Evolutionary conservation across 2,113 vertebrate genomes (phyloP).

Genomic region (Caracal caracal): DNA sequence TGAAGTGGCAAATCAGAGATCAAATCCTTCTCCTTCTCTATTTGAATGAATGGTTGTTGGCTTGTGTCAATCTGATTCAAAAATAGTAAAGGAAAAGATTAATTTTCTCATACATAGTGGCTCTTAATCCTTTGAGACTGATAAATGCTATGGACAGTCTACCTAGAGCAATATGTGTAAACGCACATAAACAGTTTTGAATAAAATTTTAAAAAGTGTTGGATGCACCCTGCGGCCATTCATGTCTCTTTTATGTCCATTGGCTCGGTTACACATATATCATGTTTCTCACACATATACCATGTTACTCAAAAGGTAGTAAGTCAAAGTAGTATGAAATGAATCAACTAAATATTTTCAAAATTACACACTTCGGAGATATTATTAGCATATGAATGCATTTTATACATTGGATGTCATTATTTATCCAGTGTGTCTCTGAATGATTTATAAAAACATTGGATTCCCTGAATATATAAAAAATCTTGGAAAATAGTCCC

Average conservation of each 20-base stretch:
- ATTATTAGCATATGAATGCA: not conserved
- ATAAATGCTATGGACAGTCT: not conserved
- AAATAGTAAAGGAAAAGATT: not conserved
- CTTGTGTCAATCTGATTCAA: not conserved
- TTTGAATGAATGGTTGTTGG: not conserved
- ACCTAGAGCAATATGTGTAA: not conserved
- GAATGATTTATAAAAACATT: conserved; percentile 26
- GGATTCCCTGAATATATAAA: not conserved
- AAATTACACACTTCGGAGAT: not conserved
- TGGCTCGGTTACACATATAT: not conserved
- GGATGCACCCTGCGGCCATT: not conserved
- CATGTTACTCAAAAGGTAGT: not conserved
- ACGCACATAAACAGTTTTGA: not conserved
- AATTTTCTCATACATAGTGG: not conserved
- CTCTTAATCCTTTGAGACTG: not conserved
- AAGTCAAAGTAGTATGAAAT: not conserved
- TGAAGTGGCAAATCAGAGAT: conserved; percentile 7
- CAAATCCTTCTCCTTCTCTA: not conserved
- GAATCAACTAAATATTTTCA: not conserved
- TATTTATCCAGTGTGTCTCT: not conserved
- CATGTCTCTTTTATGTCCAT: not conserved
- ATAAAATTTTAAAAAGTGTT: not conserved
- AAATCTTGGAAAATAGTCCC: not conserved
- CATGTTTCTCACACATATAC: not conserved
- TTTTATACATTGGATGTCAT: not conserved